These are phyloP conservation scores for Lysandra coridon DNA, from an alignment of 2,888 invertebrate species.

Conservation along the genomic window DNA sequence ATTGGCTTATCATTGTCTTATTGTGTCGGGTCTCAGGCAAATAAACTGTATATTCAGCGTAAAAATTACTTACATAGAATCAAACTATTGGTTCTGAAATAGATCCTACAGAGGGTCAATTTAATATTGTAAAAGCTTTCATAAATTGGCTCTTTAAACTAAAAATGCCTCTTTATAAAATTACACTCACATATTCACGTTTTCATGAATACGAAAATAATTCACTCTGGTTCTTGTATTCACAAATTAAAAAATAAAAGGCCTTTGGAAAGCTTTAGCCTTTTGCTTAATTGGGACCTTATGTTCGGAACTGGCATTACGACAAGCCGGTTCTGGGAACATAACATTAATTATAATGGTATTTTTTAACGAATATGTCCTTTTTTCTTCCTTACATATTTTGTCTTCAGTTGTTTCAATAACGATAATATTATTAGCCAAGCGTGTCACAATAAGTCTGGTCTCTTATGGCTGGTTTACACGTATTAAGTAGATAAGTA, in stretches of 20 bases:
- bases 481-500: no score
- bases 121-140: background rate
- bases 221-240: constrained; percentile 10
- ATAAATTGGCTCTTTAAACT: background rate
- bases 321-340: background rate
- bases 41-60: no score
- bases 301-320: background rate
- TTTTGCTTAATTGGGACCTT: constrained; percentile 10
- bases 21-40: no score
- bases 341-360: background rate
- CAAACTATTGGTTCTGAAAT: background rate
- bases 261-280: constrained; percentile 20
- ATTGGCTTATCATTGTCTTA: no score
- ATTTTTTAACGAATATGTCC: background rate
- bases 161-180: constrained; percentile 4
- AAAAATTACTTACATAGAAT: background rate
- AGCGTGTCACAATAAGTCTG: no score
- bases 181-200: background rate
- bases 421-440: no score
- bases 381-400: background rate
- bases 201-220: constrained; percentile 16
- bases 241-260: constrained; percentile 6
- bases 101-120: background rate
- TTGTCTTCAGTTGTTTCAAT: background rate
- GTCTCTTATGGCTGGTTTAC: no score